Conservation (phyloP, 1,140 invertebrate species). For the Melanaphis sacchari region DNA sequence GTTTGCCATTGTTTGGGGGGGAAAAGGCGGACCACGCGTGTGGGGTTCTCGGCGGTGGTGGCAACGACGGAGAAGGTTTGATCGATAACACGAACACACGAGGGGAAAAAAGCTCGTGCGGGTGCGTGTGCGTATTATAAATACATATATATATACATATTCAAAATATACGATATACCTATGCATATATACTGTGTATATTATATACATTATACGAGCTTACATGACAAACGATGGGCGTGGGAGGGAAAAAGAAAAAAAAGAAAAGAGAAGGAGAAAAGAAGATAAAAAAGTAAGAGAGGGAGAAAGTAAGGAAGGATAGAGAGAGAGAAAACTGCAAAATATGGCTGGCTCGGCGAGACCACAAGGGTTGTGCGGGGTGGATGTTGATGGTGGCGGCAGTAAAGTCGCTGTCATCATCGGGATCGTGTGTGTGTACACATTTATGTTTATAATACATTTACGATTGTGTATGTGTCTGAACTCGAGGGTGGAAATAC, state of each 20-base stretch:
- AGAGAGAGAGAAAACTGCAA: not conserved
- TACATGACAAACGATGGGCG: not conserved
- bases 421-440: not conserved
- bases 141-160: not conserved
- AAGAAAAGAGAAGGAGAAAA: not conserved
- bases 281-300: not conserved
- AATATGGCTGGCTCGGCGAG: not conserved
- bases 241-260: not conserved
- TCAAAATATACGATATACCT: not conserved
- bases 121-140: not conserved
- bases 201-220: not conserved
- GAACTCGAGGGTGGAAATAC: not conserved
- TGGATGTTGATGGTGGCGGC: too few species aligned
- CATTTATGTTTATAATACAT: not conserved
- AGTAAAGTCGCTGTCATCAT: not conserved
- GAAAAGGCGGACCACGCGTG: slow-evolving; percentile 19
- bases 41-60: not conserved
- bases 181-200: not conserved
- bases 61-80: slow-evolving; percentile 12
- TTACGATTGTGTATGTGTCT: not conserved
- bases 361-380: not conserved
- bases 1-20: not conserved
- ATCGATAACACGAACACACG: slow-evolving; percentile 45
- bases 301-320: not conserved
- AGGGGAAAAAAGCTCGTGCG: slow-evolving; percentile 26